Evolutionary conservation across 2,888 invertebrate species (phyloP).

Genomic region (Labia minor): DNA sequence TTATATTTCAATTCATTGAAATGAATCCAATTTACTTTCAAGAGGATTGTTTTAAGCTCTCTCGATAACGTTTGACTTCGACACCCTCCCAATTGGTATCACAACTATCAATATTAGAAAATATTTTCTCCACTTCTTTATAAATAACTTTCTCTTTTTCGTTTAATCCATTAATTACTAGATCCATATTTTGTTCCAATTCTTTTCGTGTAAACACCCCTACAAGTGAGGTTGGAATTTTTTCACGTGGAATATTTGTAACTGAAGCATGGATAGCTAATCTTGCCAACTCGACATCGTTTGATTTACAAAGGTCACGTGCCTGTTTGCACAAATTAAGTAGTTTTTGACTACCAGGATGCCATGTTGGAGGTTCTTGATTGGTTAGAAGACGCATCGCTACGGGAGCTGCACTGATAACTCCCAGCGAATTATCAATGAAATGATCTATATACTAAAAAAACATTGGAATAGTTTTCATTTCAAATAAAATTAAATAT

Average conservation of each 20-base stretch:
- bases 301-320: slow-evolving; percentile 52
- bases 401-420: slow-evolving; percentile 73
- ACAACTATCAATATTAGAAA: slow-evolving; percentile 29
- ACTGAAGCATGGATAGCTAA: slow-evolving; percentile 59
- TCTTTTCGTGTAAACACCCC: slow-evolving; percentile 61
- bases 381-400: slow-evolving; percentile 74
- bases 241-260: slow-evolving; percentile 41
- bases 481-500: too few relatives aligned
- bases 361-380: slow-evolving; percentile 65
- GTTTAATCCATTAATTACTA: slow-evolving; percentile 51
- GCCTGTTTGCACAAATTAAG: slow-evolving; percentile 52
- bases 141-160: slow-evolving; percentile 53
- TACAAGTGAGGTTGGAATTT: slow-evolving; percentile 38
- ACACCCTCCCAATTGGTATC: slow-evolving; percentile 53
- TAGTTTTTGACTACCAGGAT: slow-evolving; percentile 57
- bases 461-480: too few relatives aligned
- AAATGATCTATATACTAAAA: neutral
- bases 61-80: slow-evolving; percentile 38
- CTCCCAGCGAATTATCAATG: slow-evolving; percentile 54
- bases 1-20: too few relatives aligned
- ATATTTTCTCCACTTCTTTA: slow-evolving; percentile 51
- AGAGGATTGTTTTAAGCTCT: too few relatives aligned
- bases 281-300: slow-evolving; percentile 56
- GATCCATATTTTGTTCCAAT: slow-evolving; percentile 52
- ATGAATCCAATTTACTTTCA: too few relatives aligned